Percentiles rank a stretch among this genome's conserved stretches.
These are phyloP conservation scores for Rhabdornis inornatus DNA, from an alignment of 2,113 vertebrate species.

Conservation along the genomic window DNA sequence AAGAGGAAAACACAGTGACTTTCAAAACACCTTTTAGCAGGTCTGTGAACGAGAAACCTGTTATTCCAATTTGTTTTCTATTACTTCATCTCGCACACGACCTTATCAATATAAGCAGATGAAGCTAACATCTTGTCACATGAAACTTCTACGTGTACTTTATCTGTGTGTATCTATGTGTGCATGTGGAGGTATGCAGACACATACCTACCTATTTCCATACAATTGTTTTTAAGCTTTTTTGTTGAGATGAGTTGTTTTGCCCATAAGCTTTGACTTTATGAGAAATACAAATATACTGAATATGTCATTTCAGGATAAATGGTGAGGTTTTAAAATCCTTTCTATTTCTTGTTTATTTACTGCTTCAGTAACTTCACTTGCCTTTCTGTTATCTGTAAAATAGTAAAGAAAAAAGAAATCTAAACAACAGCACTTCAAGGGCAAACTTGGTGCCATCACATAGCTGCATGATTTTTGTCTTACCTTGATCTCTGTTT, in stretches of 20 bases:
- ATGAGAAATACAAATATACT: not conserved
- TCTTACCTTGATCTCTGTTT: not conserved
- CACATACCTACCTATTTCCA: accelerated
- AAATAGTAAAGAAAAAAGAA: not conserved
- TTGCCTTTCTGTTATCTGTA: not conserved
- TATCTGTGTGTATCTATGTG: not conserved
- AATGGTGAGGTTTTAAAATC: not conserved
- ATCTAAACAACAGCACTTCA: not conserved
- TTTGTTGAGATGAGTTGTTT: not conserved
- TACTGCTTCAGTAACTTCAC: not conserved
- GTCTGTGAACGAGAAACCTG: not conserved
- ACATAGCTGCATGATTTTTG: not conserved
- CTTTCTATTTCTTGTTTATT: not conserved
- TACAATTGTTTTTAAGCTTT: not conserved
- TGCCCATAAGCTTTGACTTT: not conserved
- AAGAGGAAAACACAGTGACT: not conserved
- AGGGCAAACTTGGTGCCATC: not conserved
- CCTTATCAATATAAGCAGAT: not conserved
- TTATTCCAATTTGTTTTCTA: not conserved
- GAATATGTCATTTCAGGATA: not conserved
- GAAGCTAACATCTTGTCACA: not conserved
- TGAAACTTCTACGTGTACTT: not conserved
- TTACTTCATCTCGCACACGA: not conserved
- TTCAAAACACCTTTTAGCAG: not conserved
- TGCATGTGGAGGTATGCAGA: not conserved